Conservation (phyloP, 2,113 vertebrate species). For the Trematocara marginatum region DNA sequence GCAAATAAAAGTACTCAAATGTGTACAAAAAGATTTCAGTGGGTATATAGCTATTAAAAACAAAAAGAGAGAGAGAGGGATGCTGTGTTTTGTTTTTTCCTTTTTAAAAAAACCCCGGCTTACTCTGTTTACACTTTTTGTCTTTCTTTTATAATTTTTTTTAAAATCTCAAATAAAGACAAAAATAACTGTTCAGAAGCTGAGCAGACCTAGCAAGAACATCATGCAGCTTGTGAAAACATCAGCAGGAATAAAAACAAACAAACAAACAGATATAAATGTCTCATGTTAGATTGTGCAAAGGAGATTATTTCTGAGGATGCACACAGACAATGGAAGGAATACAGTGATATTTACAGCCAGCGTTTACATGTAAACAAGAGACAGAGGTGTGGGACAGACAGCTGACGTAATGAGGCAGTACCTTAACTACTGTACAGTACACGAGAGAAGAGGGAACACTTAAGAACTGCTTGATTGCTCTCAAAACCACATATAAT, state of each 20-base stretch:
- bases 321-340: constrained; percentile 19
- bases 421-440: constrained; percentile 20
- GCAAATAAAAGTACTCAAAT: constrained; percentile 75
- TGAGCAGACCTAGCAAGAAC: constrained; percentile 23
- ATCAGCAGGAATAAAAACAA: background rate
- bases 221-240: constrained; percentile 59
- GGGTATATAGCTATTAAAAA: constrained; percentile 41
- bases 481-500: background rate
- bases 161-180: constrained; percentile 38
- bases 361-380: constrained; percentile 63
- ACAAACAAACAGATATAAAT: background rate
- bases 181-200: constrained; percentile 45
- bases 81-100: constrained; percentile 20
- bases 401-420: constrained; percentile 26
- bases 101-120: background rate
- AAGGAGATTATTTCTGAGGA: constrained; percentile 37
- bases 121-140: constrained; percentile 11
- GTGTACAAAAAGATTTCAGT: constrained; percentile 69
- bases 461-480: background rate
- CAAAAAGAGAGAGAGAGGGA: constrained; percentile 56
- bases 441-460: constrained; percentile 7
- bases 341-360: constrained; percentile 66
- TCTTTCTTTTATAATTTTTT: constrained; percentile 19
- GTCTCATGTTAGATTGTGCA: constrained; percentile 27
- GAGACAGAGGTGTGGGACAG: constrained; percentile 2